Evolutionary conservation across 2,797 vertebrate species (phyloP).

Genomic region (Molossus molossus): DNA sequence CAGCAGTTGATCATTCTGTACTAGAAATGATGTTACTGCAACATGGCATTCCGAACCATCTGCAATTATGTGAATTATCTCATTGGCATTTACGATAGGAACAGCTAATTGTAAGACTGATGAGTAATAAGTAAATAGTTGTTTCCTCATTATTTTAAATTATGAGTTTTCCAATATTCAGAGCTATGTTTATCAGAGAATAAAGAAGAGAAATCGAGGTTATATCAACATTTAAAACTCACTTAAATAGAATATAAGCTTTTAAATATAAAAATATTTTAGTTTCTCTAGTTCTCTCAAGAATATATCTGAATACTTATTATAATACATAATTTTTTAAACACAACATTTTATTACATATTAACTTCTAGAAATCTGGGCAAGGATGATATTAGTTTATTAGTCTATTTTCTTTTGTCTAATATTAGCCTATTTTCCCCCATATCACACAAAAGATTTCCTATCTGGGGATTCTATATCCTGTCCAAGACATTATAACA

Average conservation of each 20-base stretch:
- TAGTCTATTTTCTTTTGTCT: neutral
- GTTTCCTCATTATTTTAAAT: slow-evolving; percentile 80
- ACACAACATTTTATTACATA: neutral
- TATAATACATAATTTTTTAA: neutral
- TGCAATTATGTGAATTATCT: slow-evolving; percentile 78
- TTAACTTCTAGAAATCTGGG: neutral
- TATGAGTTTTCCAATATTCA: slow-evolving; percentile 78
- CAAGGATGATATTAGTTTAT: neutral
- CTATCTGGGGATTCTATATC: neutral
- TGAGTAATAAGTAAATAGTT: slow-evolving; percentile 77
- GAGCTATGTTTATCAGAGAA: slow-evolving; percentile 73
- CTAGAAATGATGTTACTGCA: slow-evolving; percentile 47
- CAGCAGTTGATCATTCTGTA: neutral
- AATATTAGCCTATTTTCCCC: neutral
- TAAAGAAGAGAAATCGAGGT: slow-evolving; percentile 3
- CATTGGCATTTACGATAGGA: slow-evolving; percentile 74
- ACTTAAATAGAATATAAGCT: neutral
- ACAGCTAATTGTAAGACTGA: slow-evolving; percentile 76
- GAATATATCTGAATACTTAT: neutral
- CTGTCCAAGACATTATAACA: neutral
- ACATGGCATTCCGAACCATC: slow-evolving; percentile 54
- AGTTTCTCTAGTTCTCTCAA: neutral
- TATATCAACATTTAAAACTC: slow-evolving; percentile 5
- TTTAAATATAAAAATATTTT: slow-evolving; percentile 3
- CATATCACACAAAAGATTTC: neutral